A percentile compares a stretch with the other conserved stretches of the same genome.
Conservation (phyloP, 1,140 invertebrate genomes). For the Heliothis subflexa region DNA sequence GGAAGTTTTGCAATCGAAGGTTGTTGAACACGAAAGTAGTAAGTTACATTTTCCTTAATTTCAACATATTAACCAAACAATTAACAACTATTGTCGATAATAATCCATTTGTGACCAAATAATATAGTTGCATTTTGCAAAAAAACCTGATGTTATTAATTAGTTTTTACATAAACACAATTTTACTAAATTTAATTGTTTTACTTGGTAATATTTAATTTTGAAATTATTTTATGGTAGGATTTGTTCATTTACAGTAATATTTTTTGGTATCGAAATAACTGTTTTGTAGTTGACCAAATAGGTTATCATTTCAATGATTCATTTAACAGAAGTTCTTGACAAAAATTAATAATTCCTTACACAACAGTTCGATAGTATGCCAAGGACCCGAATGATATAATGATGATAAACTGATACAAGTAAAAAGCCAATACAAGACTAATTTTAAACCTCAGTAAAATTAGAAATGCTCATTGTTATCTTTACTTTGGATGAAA, state of each 20-base stretch:
- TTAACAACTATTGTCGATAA: no score
- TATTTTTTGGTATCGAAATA: background rate
- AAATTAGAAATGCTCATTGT: slow-evolving; percentile 38
- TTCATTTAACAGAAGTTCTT: background rate
- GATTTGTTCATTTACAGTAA: background rate
- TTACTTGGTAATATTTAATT: background rate
- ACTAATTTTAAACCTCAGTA: slow-evolving; percentile 36
- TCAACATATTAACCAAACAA: no score
- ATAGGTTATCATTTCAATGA: background rate
- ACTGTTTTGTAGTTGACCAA: background rate
- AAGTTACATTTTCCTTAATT: no score
- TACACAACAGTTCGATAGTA: slow-evolving; percentile 2
- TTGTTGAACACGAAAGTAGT: no score
- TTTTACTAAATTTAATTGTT: background rate
- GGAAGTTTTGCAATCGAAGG: no score
- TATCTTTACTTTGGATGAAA: slow-evolving; percentile 20
- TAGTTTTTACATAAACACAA: background rate
- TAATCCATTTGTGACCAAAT: background rate
- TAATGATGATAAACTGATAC: background rate
- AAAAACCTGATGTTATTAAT: slow-evolving; percentile 18
- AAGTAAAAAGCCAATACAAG: slow-evolving; percentile 35
- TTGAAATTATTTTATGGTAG: background rate
- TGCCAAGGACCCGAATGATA: slow-evolving; percentile 1
- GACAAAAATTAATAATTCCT: background rate
- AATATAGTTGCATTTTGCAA: background rate